phyloP scores from a whole-genome alignment of 2,797 vertebrate species.

The Halcyon leucocephala region DNA sequence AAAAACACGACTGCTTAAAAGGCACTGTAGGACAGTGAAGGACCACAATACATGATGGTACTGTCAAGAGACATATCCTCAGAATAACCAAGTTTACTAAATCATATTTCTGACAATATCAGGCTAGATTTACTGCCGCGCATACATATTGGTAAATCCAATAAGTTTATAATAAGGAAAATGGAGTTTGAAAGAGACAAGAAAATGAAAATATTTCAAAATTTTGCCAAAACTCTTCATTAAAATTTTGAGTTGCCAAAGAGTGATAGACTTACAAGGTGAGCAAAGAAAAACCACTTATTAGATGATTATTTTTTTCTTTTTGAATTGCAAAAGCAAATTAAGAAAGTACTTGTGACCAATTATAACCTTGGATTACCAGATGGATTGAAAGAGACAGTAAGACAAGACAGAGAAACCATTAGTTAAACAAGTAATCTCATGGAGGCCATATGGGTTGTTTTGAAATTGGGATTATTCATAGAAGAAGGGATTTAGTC shows the following conservation, averaged over 20 bases:
- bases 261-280: neutral
- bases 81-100: conserved; percentile 7
- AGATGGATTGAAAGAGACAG: conserved; percentile 53
- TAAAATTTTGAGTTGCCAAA: neutral
- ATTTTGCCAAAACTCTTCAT: neutral
- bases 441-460: conserved; percentile 49
- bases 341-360: conserved; percentile 14
- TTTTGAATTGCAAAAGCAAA: neutral
- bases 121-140: neutral
- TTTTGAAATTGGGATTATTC: conserved; percentile 65
- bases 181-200: neutral
- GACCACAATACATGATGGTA: conserved; percentile 2
- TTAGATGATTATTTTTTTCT: neutral
- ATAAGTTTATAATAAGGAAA: neutral
- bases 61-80: conserved; percentile 24
- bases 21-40: conserved; percentile 23
- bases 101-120: neutral
- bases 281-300: neutral
- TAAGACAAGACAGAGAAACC: conserved; percentile 31
- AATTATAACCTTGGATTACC: conserved; percentile 32
- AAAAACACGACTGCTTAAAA: neutral
- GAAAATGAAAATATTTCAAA: neutral
- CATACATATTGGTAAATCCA: neutral
- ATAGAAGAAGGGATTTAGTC: conserved; percentile 28
- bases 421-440: conserved; percentile 61